A percentile compares a stretch with the other conserved stretches of the same genome.
Evolutionary conservation across 2,888 invertebrate species (phyloP).

Genomic region (Pachycephus smyrnensis): DNA sequence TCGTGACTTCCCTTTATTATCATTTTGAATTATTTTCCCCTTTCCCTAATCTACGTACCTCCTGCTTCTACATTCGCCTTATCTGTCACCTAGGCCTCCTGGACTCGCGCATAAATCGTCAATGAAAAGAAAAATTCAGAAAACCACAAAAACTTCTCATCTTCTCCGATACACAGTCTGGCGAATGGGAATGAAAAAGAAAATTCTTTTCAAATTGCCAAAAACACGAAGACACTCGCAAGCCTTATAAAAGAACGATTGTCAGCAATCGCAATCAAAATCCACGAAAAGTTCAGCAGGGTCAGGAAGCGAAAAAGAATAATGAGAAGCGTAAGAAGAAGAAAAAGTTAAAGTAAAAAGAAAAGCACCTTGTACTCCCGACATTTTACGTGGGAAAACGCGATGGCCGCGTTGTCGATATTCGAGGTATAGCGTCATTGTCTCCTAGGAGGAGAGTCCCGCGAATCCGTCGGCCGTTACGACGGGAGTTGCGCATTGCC

Average conservation of each 20-base stretch:
- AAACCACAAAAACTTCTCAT: background rate
- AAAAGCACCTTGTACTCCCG: slow-evolving; percentile 5
- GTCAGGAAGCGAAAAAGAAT: slow-evolving; percentile 9
- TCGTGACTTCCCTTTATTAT: background rate
- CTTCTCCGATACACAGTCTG: background rate
- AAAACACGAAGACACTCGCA: background rate
- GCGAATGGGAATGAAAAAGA: background rate
- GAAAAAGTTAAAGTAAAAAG: slow-evolving; percentile 14
- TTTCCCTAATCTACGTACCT: background rate
- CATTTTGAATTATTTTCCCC: background rate
- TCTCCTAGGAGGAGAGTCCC: slow-evolving; percentile 41
- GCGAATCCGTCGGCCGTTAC: slow-evolving; percentile 36
- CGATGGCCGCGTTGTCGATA: slow-evolving; percentile 35
- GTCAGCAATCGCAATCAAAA: background rate
- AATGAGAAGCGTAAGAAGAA: slow-evolving; percentile 12
- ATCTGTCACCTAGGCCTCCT: background rate
- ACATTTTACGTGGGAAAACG: slow-evolving; percentile 22
- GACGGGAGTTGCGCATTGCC: background rate
- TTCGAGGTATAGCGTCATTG: slow-evolving; percentile 41
- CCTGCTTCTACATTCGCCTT: background rate
- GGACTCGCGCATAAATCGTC: background rate
- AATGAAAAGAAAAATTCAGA: background rate
- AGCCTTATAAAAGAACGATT: background rate
- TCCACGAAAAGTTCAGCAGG: background rate
- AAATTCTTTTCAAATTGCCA: background rate